Evolutionary conservation across 2,113 vertebrate genomes (phyloP), one percentile per base, ranked within the genome.

Genomic region (Bujurquina vittata): DNA sequence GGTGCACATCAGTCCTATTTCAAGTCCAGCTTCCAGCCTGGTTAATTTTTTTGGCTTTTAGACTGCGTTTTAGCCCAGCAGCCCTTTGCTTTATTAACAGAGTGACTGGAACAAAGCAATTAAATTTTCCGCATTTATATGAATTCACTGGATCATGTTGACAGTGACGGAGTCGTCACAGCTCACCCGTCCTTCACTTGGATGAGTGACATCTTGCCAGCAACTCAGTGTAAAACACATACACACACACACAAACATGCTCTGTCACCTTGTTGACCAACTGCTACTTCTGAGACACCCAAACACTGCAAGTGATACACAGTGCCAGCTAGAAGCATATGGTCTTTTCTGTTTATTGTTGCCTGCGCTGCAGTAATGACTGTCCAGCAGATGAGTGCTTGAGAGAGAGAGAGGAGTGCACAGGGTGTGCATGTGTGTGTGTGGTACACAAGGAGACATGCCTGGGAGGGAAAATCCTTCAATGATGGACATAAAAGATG

Each of bases 341-440:
- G 85, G 84, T 62, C 37, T 23, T 62, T 63, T 90, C 59, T 88
- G 65, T 84, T 83, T 81, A 69, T 74, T 79, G 22, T 37, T 86
- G 79, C 83, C 18, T 52, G n/a, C 14, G 18, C 76, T 81, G 90
- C 90, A 86, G 85, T 87, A 75, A 74, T 59, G 54, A 69, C 37
- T 18, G 54, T 54, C 37, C 52, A 17, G 56, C 62, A 62, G 52
- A 46, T 12, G 23, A 43, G 55, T 20, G 15, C 77, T 67, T 46
- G 12, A 46, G 37, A 37, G 56, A 75, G 7, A 65, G 1, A 1
- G 22, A 67, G 62, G 1, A 43, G 40, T 22, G 43, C 26, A 46
- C 37, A 18, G 0, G 10, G 0, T 67, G 6, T 26, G 14, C 22
- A 7, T 29, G 63, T 46, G 37, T 69, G 29, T 76, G 75, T 35